These are phyloP conservation scores for Chromoteleia sp. DNA, from an alignment of 2,888 invertebrate genomes.

Conservation along the genomic window DNA sequence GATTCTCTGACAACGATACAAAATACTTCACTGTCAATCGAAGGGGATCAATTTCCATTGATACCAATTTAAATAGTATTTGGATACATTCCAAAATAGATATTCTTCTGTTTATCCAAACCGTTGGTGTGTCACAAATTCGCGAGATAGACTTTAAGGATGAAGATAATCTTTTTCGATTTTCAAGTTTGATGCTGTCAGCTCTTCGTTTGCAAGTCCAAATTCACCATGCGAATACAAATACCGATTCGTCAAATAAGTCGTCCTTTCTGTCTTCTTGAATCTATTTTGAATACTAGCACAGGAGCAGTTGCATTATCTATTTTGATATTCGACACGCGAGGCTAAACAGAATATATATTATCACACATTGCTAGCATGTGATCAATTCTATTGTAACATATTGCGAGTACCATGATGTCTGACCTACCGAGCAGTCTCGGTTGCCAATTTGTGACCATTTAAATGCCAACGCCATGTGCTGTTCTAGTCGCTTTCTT, in stretches of 20 bases:
- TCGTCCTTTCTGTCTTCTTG: constrained; percentile 36
- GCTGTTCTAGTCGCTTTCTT: constrained; percentile 16
- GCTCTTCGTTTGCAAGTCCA: constrained; percentile 61
- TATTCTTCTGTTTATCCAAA: constrained; percentile 36
- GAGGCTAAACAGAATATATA: constrained; percentile 69
- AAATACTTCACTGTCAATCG: neutral
- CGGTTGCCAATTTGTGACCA: constrained; percentile 70
- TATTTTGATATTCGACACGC: constrained; percentile 74
- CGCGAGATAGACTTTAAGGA: constrained; percentile 42
- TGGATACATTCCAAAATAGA: constrained; percentile 43
- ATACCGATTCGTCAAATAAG: constrained; percentile 40
- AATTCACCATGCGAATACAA: constrained; percentile 40
- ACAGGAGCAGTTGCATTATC: constrained; percentile 34
- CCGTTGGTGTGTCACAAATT: constrained; percentile 38
- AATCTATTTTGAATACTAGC: constrained; percentile 52
- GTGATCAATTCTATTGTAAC: constrained; percentile 58
- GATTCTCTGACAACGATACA: neutral
- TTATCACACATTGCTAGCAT: constrained; percentile 44
- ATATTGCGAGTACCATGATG: constrained; percentile 67
- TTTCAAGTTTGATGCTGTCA: constrained; percentile 43
- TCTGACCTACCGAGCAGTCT: constrained; percentile 55
- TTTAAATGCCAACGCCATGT: constrained; percentile 70
- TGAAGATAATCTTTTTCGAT: constrained; percentile 63
- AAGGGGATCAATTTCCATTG: constrained; percentile 24
- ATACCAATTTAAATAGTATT: constrained; percentile 38